phyloP scores from a whole-genome alignment of 2,888 invertebrate species.

The Hirtodrosophila confusa region DNA sequence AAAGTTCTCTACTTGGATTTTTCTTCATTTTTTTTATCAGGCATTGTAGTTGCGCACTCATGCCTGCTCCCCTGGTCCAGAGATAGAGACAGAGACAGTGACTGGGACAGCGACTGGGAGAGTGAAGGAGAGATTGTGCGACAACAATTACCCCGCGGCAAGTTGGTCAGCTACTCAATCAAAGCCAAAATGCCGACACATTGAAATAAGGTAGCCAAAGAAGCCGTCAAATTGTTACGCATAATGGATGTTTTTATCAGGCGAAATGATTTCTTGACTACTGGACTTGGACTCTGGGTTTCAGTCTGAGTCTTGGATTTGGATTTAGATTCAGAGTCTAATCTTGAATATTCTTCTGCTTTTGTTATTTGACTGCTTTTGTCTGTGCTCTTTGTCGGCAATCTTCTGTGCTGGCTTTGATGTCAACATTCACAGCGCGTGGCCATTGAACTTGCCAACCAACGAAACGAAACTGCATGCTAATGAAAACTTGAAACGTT shows the following conservation, averaged over 20 bases:
- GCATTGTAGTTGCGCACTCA: constrained; percentile 75
- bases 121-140: constrained; percentile 41
- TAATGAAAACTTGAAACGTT: constrained; percentile 18
- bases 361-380: constrained; percentile 23
- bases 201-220: constrained; percentile 73
- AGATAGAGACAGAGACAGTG: not conserved
- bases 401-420: constrained; percentile 56
- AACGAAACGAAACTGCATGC: constrained; percentile 27
- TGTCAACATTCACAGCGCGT: constrained; percentile 58
- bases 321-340: constrained; percentile 30
- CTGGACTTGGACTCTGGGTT: constrained; percentile 65
- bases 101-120: not conserved
- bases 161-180: constrained; percentile 64
- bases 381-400: constrained; percentile 57
- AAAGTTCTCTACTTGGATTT: constrained; percentile 24
- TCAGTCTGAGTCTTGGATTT: constrained; percentile 11
- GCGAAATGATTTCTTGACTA: constrained; percentile 79
- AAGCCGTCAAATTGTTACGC: constrained; percentile 81
- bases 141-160: constrained; percentile 78
- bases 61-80: constrained; percentile 43
- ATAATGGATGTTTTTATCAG: constrained; percentile 82
- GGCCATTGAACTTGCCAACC: constrained; percentile 66
- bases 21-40: constrained; percentile 35
- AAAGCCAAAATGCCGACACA: constrained; percentile 69
- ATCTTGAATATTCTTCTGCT: constrained; percentile 2